Evolutionary conservation across 2,113 vertebrate genomes (phyloP), one percentile per base, ranked within the genome.

Genomic region (Indicator maculatus): DNA sequence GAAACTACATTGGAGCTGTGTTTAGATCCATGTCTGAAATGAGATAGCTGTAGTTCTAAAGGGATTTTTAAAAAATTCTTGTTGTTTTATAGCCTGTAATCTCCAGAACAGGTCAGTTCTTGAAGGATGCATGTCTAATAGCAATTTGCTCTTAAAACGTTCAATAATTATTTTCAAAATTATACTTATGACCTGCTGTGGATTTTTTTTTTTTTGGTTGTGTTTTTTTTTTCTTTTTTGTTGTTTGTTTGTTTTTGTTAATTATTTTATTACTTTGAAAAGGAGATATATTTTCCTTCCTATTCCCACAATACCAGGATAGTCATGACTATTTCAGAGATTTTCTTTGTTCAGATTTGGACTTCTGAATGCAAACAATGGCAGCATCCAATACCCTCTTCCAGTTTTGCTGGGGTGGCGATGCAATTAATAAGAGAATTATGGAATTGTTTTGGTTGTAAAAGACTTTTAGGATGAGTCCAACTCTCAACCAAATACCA

Each of bases 281-380:
- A 41, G 79, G 72, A 78, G 30, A 21, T 75, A 6, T 0, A 0
- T 91, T 65, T 91, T 94, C 90, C 79, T 93, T 93, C 75, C 65
- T 88, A 80, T 82, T 64, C 30, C 23, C 58, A 83, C 56, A 86
- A 44, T 77, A 58, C 69, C 72, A 81, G 72, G 79, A 83, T 71
- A 91, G 53, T 74, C 38, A 17, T 93, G 61, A 64, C 67, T 89
- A 18, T 88, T 92, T 88, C 89, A 41, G 69, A 95, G 80, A 61
- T 70, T 77, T 88, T 94, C 72, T 69, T 83, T 81, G 69, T 67
- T 87, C 64, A 50, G 38, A 33, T 86, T 86, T 81, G 44, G 38
- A 74, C 16, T 91, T 80, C 8, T 31, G 28, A 60, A 72, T 77
- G 30, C 28, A 56, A 86, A 64, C 47, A 74, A 23, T 0, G 4